Evolutionary conservation across 1,140 invertebrate species (phyloP).

Genomic region (Penaeus vannamei): DNA sequence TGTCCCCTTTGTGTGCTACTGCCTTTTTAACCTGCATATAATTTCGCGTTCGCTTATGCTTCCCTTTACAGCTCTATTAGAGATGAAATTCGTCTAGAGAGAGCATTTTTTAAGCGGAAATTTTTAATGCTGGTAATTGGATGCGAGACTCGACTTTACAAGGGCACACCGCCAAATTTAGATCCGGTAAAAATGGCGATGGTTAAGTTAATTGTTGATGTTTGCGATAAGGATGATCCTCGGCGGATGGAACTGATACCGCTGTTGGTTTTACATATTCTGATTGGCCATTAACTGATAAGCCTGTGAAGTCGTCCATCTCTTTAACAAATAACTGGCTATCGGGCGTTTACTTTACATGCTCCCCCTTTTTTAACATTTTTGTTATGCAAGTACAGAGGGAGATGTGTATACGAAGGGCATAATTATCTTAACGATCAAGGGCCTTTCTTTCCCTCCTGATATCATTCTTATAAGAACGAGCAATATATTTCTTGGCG

Average conservation of each 20-base stretch:
- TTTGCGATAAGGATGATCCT: slow-evolving; percentile 38
- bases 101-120: neutral
- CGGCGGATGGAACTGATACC: slow-evolving; percentile 26
- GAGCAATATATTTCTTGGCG: too few species aligned
- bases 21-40: too few species aligned
- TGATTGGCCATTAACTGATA: slow-evolving; percentile 54
- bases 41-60: too few species aligned
- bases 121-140: slow-evolving; percentile 12
- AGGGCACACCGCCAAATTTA: slow-evolving; percentile 10
- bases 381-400: too few species aligned
- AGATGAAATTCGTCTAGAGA: too few species aligned
- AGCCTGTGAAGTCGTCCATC: slow-evolving; percentile 38
- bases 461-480: too few species aligned
- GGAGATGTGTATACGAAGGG: too few species aligned
- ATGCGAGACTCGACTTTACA: too few species aligned
- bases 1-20: slow-evolving; percentile 10
- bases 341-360: slow-evolving; percentile 35
- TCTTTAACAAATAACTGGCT: slow-evolving; percentile 41
- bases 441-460: too few species aligned
- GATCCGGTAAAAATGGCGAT: neutral
- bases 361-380: too few species aligned
- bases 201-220: slow-evolving; percentile 55
- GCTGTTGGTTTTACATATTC: slow-evolving; percentile 53
- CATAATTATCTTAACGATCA: too few species aligned
- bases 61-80: too few species aligned